Conservation (phyloP, 1,140 invertebrate species). For the Helicorthomorpha holstii region DNA sequence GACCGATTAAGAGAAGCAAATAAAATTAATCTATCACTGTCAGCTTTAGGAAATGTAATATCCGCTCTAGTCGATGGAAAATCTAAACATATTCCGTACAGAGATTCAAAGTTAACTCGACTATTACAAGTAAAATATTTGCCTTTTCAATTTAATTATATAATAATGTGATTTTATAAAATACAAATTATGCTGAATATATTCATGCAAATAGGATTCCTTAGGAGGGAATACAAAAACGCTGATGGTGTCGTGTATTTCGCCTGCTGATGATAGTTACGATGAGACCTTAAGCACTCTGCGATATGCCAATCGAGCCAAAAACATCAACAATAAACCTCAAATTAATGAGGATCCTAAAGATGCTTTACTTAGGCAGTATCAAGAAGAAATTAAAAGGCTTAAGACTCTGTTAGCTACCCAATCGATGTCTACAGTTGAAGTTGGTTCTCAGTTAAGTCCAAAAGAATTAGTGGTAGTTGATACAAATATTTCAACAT, state of each 20-base stretch:
- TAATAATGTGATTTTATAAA: neutral
- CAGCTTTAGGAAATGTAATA: constrained; percentile 85
- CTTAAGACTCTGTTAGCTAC: constrained; percentile 46
- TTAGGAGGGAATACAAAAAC: constrained; percentile 87
- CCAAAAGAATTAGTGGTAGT: too few species aligned
- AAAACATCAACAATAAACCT: constrained; percentile 86
- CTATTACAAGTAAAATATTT: constrained; percentile 57
- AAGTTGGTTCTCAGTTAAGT: too few species aligned
- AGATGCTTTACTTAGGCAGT: constrained; percentile 69
- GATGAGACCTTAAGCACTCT: constrained; percentile 81
- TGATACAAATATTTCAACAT: too few species aligned
- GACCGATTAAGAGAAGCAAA: constrained; percentile 82
- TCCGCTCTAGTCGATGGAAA: constrained; percentile 79
- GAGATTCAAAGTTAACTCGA: constrained; percentile 83
- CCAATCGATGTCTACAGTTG: neutral
- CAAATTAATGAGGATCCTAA: constrained; percentile 88
- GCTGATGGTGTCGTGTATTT: constrained; percentile 83
- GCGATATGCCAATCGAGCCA: constrained; percentile 73
- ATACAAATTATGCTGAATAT: neutral
- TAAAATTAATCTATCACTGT: constrained; percentile 87
- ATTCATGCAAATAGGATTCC: constrained; percentile 44
- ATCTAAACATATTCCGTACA: constrained; percentile 77
- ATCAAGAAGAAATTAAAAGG: constrained; percentile 67
- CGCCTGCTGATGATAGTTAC: constrained; percentile 72
- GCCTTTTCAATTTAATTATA: too few species aligned